Evolutionary conservation across 2,888 invertebrate species (phyloP), one percentile per base, ranked within the genome.

Genomic region (Philhelius pedissequus): DNA sequence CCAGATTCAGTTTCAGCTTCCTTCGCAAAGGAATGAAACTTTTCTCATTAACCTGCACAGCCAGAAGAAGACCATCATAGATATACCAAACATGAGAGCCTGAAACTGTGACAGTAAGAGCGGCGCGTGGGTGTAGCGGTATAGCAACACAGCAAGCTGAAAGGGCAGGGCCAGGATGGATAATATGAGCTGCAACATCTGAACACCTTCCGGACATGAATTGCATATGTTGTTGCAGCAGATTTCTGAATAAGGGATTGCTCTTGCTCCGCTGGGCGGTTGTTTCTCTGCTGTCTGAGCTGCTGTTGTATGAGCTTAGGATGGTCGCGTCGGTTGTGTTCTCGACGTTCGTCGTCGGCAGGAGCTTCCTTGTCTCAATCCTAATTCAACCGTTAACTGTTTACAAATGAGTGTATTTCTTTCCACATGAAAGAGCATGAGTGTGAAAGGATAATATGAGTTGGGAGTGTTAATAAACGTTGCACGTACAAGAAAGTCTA

Each of bases 1-100:
- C n/a, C 30, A 30, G n/a, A n/a, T 30, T 5, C 35, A 38, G 13
- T 11, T 32, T 4, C 79, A 87, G 81, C 50, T 58, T 74, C 58
- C 88, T 87, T 89, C 88, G 87, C 88, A 88, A 88, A 87, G 87
- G 87, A 87, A 88, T 86, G 87, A 89, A 90, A 90, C 88, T 91
- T 90, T 90, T 91, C 90, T 90, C 90, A 91, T 90, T 90, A 91
- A 88, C 88, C 88, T 87, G 73, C 38, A 75, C 62, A 48, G n/a
- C n/a, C n/a, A 75, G 40, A 81, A 71, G 78, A 68, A 35, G 69
- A 54, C 66, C 69, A 58, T 58, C 69, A 68, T 40, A 62, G 50
- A 58, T 35, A 22, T 35, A 22, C 69, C 74, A 86, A 68, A 64
- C 48, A 64, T 27, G 54, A 73, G 32, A 48, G 45, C 22, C 40